Conservation (phyloP, 2,113 vertebrate species). For the Eclectus roratus region DNA sequence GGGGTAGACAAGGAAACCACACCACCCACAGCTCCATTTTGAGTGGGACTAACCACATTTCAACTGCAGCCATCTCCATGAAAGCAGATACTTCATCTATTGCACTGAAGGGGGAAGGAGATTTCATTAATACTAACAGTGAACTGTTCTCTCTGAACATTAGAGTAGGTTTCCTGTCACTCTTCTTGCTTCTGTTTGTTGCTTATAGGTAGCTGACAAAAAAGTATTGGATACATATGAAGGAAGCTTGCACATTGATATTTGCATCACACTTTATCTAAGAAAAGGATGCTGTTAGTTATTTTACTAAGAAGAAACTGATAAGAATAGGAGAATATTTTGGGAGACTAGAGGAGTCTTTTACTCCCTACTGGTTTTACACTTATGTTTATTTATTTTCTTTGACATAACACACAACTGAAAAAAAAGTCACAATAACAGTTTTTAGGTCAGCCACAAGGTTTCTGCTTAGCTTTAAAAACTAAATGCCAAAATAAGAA, state of each 20-base stretch:
- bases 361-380: background rate
- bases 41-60: background rate
- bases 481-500: background rate
- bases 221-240: background rate
- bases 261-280: background rate
- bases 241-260: background rate
- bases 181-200: background rate
- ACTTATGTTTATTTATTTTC: background rate
- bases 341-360: background rate
- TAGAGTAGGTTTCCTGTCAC: background rate
- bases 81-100: background rate
- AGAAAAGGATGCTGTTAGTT: background rate
- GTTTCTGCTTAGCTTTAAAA: background rate
- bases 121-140: too few species aligned
- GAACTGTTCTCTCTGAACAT: background rate
- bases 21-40: background rate
- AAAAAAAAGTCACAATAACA: background rate
- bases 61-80: rapidly evolving
- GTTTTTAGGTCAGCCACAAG: background rate
- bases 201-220: background rate
- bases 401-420: background rate
- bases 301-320: background rate
- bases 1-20: background rate
- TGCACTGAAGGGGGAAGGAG: too few species aligned
- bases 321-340: background rate